phyloP scores from a whole-genome alignment of 1,140 invertebrate species.

The Nasonia longicornis region DNA sequence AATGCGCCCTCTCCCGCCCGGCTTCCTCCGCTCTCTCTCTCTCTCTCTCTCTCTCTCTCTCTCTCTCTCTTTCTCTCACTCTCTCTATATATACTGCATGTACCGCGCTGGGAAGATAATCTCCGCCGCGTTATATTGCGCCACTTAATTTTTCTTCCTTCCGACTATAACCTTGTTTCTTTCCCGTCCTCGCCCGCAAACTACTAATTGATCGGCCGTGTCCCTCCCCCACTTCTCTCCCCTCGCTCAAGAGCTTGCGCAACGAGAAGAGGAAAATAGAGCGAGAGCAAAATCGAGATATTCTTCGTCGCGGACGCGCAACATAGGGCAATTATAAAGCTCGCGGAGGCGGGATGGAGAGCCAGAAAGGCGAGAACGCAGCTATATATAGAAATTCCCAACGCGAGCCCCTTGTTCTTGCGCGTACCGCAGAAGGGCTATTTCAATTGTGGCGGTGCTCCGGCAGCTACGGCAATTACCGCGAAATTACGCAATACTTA shows the following conservation, averaged over 20 bases:
- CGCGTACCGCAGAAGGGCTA: slow-evolving; percentile 50
- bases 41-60: slow-evolving; percentile 13
- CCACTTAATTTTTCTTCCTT: not conserved
- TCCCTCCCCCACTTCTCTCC: not conserved
- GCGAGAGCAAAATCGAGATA: not conserved
- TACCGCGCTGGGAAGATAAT: not conserved
- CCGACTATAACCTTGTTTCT: not conserved
- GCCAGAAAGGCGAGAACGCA: not conserved
- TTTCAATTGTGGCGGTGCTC: slow-evolving; percentile 59
- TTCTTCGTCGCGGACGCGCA: not conserved
- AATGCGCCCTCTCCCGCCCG: not conserved
- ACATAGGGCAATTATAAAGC: slow-evolving; percentile 31
- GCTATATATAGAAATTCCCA: not conserved
- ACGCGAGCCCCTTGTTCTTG: not conserved
- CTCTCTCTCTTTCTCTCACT: slow-evolving; percentile 18
- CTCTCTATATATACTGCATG: not conserved
- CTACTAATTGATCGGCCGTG: not conserved
- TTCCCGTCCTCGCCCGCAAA: not conserved
- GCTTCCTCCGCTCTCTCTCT: slow-evolving; percentile 19
- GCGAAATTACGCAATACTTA: slow-evolving; percentile 63
- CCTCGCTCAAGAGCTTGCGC: not conserved
- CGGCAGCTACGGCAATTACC: slow-evolving; percentile 57
- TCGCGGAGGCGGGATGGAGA: not conserved
- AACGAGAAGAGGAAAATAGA: not conserved
- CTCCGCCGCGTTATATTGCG: not conserved